Percentiles rank a stretch among this genome's conserved stretches.
Evolutionary conservation across 2,113 vertebrate species (phyloP).

Genomic region (Myocastor coypus): DNA sequence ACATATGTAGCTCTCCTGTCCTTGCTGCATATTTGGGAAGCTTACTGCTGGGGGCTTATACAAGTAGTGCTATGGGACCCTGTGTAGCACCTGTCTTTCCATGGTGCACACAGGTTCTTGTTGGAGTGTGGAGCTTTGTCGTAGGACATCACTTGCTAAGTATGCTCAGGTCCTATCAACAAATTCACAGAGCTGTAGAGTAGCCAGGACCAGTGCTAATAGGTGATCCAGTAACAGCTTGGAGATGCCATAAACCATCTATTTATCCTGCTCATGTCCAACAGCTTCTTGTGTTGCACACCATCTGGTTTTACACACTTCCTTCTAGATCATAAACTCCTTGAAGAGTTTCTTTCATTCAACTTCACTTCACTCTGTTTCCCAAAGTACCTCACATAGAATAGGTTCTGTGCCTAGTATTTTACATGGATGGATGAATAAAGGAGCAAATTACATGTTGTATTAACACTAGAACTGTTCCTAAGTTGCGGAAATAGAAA

Average conservation of each 20-base stretch:
- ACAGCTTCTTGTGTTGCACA: background rate
- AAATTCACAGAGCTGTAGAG: background rate
- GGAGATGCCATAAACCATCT: background rate
- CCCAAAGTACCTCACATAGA: background rate
- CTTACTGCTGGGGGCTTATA: background rate
- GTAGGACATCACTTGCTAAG: background rate
- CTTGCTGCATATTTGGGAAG: background rate
- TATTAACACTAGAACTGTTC: conserved; percentile 13
- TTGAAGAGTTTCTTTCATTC: background rate
- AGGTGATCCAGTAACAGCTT: background rate
- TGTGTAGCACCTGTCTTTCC: background rate
- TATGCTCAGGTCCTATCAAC: background rate
- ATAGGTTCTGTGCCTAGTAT: background rate
- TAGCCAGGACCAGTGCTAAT: background rate
- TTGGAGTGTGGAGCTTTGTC: background rate
- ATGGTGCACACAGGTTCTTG: background rate
- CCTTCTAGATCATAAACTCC: background rate
- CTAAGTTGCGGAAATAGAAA: background rate
- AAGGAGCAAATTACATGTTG: background rate
- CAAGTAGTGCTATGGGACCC: no score
- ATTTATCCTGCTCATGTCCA: background rate
- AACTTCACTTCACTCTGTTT: background rate
- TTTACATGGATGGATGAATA: background rate
- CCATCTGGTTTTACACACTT: background rate
- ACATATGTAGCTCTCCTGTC: background rate